Percentiles rank a stretch among this genome's conserved stretches.
These are phyloP conservation scores for Andrena dorsata DNA, from an alignment of 2,888 invertebrate species.

Conservation along the genomic window DNA sequence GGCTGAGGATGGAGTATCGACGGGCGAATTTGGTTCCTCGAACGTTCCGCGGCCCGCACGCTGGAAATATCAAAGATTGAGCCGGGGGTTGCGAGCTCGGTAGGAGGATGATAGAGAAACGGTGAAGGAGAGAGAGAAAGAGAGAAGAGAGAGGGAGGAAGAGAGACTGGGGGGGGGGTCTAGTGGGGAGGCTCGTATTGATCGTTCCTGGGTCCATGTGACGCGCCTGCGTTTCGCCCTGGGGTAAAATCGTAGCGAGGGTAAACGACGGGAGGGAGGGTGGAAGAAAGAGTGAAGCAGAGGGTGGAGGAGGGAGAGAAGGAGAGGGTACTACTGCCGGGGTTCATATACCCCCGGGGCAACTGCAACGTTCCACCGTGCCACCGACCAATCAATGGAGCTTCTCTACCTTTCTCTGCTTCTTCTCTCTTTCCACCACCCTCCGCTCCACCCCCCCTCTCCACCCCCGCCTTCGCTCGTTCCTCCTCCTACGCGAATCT, in stretches of 20 bases:
- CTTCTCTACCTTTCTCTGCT: conserved; percentile 71
- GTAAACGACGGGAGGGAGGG: conserved; percentile 60
- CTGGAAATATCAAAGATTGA: conserved; percentile 64
- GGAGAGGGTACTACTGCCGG: conserved; percentile 70
- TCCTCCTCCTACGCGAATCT: conserved; percentile 55
- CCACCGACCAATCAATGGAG: conserved; percentile 83
- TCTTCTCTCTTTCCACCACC: conserved; percentile 49
- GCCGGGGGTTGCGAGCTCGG: conserved; percentile 44
- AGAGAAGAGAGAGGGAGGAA: conserved; percentile 39
- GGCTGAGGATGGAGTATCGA: too few species aligned
- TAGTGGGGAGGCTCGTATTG: conserved; percentile 80
- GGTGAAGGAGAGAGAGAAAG: conserved; percentile 29
- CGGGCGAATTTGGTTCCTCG: neutral
- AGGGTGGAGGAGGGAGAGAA: conserved; percentile 58
- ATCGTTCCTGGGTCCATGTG: conserved; percentile 84
- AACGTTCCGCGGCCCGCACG: conserved; percentile 22
- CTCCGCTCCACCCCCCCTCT: conserved; percentile 33
- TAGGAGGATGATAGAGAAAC: conserved; percentile 53
- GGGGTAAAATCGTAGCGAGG: conserved; percentile 75
- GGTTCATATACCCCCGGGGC: conserved; percentile 82
- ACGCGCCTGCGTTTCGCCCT: conserved; percentile 80
- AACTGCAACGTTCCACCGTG: conserved; percentile 79
- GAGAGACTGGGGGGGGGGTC: conserved; percentile 63
- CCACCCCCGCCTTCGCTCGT: conserved; percentile 55
- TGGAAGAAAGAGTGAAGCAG: conserved; percentile 51